phyloP scores from a whole-genome alignment of 1,140 invertebrate genomes.

The Whitmania pigra region DNA sequence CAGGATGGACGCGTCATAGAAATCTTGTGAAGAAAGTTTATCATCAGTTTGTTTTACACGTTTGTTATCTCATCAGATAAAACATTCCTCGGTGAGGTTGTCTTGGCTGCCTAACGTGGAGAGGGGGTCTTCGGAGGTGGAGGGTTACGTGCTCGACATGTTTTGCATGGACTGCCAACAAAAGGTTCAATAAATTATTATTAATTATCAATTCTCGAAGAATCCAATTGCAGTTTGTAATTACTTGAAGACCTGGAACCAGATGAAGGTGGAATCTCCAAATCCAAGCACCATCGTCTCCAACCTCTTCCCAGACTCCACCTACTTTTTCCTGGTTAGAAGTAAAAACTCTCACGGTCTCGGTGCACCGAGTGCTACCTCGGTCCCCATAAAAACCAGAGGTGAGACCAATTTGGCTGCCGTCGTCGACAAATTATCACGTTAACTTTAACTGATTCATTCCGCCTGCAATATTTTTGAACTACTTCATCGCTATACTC shows the following conservation, averaged over 20 bases:
- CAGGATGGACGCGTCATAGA: background rate
- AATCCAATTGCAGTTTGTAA: background rate
- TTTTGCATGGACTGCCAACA: slow-evolving; percentile 49
- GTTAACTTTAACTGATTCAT: too few species aligned
- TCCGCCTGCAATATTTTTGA: too few species aligned
- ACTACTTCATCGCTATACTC: too few species aligned
- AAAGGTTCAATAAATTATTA: background rate
- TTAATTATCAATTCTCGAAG: background rate
- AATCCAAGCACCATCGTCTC: slow-evolving; percentile 43
- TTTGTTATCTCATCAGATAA: slow-evolving; percentile 40
- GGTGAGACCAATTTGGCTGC: slow-evolving; percentile 26
- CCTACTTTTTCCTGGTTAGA: slow-evolving; percentile 73
- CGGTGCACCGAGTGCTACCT: slow-evolving; percentile 45
- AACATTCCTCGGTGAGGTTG: slow-evolving; percentile 61
- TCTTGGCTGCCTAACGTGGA: slow-evolving; percentile 56
- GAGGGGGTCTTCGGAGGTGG: slow-evolving; percentile 61
- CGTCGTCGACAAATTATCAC: too few species aligned
- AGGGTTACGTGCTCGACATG: slow-evolving; percentile 70
- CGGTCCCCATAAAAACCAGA: slow-evolving; percentile 41
- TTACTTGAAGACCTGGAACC: too few species aligned
- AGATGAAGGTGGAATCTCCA: too few species aligned
- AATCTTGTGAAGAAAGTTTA: background rate
- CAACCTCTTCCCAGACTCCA: slow-evolving; percentile 62
- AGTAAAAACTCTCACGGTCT: slow-evolving; percentile 73
- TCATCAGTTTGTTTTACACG: background rate